Evolutionary conservation across 2,113 vertebrate genomes (phyloP), one percentile per base, ranked within the genome.

Genomic region (Aspiorhynchus laticeps): DNA sequence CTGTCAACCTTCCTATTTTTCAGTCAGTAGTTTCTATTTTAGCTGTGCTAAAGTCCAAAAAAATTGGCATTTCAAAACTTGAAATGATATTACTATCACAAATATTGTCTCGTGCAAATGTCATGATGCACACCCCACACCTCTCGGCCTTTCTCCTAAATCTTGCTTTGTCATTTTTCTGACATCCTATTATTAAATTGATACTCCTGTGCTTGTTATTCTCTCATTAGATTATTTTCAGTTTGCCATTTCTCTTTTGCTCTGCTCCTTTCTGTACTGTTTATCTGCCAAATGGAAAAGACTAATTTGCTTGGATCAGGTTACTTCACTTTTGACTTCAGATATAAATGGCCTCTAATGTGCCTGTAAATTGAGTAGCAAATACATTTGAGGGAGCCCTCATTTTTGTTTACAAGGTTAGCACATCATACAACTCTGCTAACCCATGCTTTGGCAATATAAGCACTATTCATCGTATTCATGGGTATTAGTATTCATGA

Each of bases 131-230:
- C 9, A 41, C 19, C 1, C 8, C 67, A 36, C 19, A 71, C 17
- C 12, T 19, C 8, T 71, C 67, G 21, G 10, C 43, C 24, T 65
- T 67, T 86, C 36, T 80, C 63, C 75, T 84, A 48, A 38, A 71
- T 76, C n/a, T 71, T 53, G 19, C 80, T 83, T 24, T 84, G 69
- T 86, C 85, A 85, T 51, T 61, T 41, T 83, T 28, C 61, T 59
- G 14, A 67, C 19, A 59, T 4, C 31, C n/a, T 26, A n/a, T 76
- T 76, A 48, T 48, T 26, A 76, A 48, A 26, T 76, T 75, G 73
- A 75, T 46, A 26, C 73, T 46, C 6, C 11, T 15, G 43, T 75
- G 41, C 41, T 75, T 75, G 41, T 17, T 75, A 26, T 75, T 46
- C 2, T 75, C 12, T 7, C 73, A 41, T 73, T 7, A 4, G n/a